These are phyloP conservation scores for Neosalanx taihuensis DNA, from an alignment of 2,797 vertebrate genomes.

Conservation along the genomic window DNA sequence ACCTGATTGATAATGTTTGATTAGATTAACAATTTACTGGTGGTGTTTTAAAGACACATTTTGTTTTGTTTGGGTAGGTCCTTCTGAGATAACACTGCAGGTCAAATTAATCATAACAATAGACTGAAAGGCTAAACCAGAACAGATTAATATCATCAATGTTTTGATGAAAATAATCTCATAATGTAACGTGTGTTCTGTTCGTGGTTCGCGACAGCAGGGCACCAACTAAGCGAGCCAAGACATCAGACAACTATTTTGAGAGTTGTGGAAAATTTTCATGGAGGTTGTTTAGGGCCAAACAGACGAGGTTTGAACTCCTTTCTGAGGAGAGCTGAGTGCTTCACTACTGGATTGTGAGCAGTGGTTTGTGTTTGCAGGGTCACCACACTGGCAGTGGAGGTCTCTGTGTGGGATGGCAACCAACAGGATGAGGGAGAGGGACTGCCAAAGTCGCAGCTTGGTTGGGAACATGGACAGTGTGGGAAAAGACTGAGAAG, in stretches of 20 bases:
- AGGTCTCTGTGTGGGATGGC: constrained; percentile 61
- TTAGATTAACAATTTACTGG: too few relatives aligned
- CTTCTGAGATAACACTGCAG: not conserved
- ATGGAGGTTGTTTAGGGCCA: constrained; percentile 48
- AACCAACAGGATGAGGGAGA: constrained; percentile 60
- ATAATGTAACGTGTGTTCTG: constrained; percentile 9
- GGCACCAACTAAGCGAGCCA: constrained; percentile 58
- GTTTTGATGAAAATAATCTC: not conserved
- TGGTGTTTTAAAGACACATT: too few relatives aligned
- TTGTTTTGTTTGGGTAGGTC: not conserved
- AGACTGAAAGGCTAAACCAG: not conserved
- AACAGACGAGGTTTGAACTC: constrained; percentile 47
- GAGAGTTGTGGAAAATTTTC: constrained; percentile 67
- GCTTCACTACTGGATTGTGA: constrained; percentile 53
- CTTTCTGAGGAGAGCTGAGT: constrained; percentile 44
- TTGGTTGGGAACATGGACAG: constrained; percentile 28
- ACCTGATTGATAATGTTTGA: too few relatives aligned
- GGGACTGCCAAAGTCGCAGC: constrained; percentile 55
- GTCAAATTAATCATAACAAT: not conserved
- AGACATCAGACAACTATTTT: constrained; percentile 63
- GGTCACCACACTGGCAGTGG: constrained; percentile 63
- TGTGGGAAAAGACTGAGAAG: not conserved
- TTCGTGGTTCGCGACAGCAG: constrained; percentile 52
- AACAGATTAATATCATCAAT: not conserved
- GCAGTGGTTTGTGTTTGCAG: constrained; percentile 59